phyloP scores from a whole-genome alignment of 2,888 invertebrate genomes.

The Conops quadrifasciatus region DNA sequence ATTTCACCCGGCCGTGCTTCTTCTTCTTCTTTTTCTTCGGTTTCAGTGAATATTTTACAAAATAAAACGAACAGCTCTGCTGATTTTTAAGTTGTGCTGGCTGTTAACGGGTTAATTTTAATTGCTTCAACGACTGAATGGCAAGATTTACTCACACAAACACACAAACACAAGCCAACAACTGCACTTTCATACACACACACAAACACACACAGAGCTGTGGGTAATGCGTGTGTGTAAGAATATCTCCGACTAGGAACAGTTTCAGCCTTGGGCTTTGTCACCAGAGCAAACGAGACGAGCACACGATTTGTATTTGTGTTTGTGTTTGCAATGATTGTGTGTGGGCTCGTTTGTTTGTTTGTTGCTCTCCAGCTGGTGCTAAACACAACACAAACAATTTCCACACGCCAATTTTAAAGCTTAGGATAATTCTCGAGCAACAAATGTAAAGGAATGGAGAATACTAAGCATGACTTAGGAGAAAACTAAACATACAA shows the following conservation, averaged over 20 bases:
- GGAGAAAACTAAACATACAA: no score
- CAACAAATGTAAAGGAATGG: no score
- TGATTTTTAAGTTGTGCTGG: background rate
- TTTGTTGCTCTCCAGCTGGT: background rate
- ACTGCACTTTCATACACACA: background rate
- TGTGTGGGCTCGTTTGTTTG: background rate
- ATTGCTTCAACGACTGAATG: background rate
- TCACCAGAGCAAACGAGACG: no score
- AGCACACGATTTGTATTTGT: background rate
- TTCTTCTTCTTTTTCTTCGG: background rate
- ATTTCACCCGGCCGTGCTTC: background rate
- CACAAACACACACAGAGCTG: background rate
- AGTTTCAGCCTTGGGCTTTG: no score
- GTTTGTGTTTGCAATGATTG: background rate
- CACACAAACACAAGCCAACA: slow-evolving; percentile 13
- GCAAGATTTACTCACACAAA: background rate
- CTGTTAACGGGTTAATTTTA: background rate
- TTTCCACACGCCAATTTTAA: no score
- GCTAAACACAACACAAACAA: no score
- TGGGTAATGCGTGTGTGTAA: no score
- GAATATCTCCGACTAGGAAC: no score
- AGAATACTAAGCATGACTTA: no score
- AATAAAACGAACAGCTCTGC: background rate
- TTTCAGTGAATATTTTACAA: background rate
- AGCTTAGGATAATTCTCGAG: no score